Base-by-base conservation (phyloP, 2,888 invertebrate genomes). In the Limnephilus lunatus region DNA sequence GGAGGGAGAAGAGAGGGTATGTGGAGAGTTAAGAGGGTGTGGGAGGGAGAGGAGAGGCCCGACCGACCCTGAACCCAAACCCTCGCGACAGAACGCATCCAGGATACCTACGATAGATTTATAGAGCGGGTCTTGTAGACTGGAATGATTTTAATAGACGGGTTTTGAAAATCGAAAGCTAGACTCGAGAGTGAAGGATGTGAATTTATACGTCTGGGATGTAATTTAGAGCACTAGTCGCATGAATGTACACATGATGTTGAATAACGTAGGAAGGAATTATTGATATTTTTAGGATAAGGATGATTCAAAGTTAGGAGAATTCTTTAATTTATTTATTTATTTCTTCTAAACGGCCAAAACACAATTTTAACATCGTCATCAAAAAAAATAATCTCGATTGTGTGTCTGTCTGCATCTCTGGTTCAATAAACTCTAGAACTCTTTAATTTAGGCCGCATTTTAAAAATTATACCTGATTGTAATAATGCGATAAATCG, bases 41-140 rank as follows among this genome's bases (percentile, higher is more conserved):
- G 91, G 30, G 68, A 48, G 87, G 87, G 85, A 48, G 44, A 39
- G 53, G 80, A 35, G 80, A 39, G 19, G 39, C n/a, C 87, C 91
- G 93, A 93, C 92, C 93, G 93, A 91, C 92, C 93, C 91, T 93
- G 93, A 93, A 93, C 93, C 91, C 85, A 44, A n/a, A 85, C 25
- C 85, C 81, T 81, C 88, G 53, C 92, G 87, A 91, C 91, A 91
- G 83, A 82, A 53, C 86, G 32, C 83, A 86, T 80, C 85, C 44
- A 82, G 90, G 53, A 82, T 15, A 44, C 25, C 88, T 44, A 25
- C 32, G 25, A 25, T 89, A 89, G 80, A 87, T 53, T 87, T 87
- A 87, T 87, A 53, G 87, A 48, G 87, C 87, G 19, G 31, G 83
- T 68, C 19, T 53, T 53, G 53, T 68, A 68, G 68, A 68, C 68